Base-by-base conservation (phyloP, 2,113 vertebrate genomes). In the Aspidoscelis tigris region DNA sequence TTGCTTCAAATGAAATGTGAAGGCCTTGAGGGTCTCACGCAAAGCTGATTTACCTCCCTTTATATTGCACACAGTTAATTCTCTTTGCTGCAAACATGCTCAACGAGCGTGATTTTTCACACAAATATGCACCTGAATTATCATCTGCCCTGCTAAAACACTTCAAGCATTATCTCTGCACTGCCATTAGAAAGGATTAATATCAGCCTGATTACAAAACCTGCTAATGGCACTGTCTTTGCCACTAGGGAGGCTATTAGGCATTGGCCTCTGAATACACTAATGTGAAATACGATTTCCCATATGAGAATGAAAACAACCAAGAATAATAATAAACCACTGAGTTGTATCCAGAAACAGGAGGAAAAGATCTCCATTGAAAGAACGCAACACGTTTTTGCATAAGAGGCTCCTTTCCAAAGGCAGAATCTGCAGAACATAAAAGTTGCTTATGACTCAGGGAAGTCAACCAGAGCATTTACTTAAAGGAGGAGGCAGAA, bases 61-160 rank as follows among this genome's bases (percentile, higher is more conserved):
- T 58, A 68, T 47, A 68, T 61, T 79, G 47, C 77, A 75, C 50
- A 43, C 50, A 78, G 58, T 58, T 83, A 83, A 86, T 83, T 87
- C 39, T 79, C 50, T 75, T 66, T 1, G 47, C 58, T 75, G 44
- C 44, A 79, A 58, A 68, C 21, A 61, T 83, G 58, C 65, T 69
- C 20, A 33, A 47, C 58, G 65, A 83, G 64, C 58, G 18, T 12
- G 22, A 74, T 61, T 68, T 70, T 83, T 78, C 72, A 81, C 64
- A 70, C 53, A 16, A 70, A 22, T 73, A 24, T 76, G 64, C 72
- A 79, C 71, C 72, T 80, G 86, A 87, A 84, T 24, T 3, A 70
- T 80, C 53, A 76, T 55, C 71, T 76, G 9, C 47, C 76, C 65
- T 80, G 33, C 12, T 21, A 80, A n/a, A 87, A 41, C 58, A 76